A percentile compares a stretch with the other conserved stretches of the same genome.
These are phyloP conservation scores for Scalopus aquaticus DNA, from an alignment of 2,113 vertebrate species.

Conservation along the genomic window DNA sequence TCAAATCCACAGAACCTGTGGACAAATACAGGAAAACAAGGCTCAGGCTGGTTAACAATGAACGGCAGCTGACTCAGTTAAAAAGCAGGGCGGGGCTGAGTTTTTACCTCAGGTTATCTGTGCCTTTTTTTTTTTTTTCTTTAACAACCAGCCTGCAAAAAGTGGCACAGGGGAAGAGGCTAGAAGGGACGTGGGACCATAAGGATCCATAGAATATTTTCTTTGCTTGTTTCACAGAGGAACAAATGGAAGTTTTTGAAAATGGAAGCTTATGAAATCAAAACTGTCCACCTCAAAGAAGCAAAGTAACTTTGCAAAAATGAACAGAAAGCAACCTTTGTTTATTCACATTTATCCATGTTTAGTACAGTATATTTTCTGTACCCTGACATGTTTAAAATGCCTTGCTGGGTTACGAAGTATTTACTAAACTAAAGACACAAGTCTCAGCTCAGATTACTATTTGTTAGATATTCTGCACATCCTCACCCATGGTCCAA, in stretches of 20 bases:
- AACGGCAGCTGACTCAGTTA: background rate
- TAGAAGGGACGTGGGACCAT: background rate
- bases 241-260: background rate
- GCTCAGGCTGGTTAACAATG: background rate
- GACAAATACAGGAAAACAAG: background rate
- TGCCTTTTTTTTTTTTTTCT: background rate
- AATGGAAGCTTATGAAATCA: background rate
- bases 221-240: background rate
- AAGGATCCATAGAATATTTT: background rate
- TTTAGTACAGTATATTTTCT: background rate
- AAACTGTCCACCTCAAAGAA: background rate
- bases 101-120: background rate
- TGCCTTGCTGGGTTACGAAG: background rate
- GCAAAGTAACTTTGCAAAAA: background rate
- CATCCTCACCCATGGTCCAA: background rate
- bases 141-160: background rate
- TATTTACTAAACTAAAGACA: background rate
- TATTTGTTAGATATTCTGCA: background rate
- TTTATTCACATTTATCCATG: background rate
- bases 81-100: background rate
- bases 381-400: background rate
- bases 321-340: conserved; percentile 10
- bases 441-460: background rate
- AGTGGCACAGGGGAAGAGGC: background rate
- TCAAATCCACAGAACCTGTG: background rate